Percentiles rank a stretch among this genome's conserved stretches.
These are phyloP conservation scores for Parauchenoglanis ngamensis DNA, from an alignment of 2,797 vertebrate genomes.

Conservation along the genomic window DNA sequence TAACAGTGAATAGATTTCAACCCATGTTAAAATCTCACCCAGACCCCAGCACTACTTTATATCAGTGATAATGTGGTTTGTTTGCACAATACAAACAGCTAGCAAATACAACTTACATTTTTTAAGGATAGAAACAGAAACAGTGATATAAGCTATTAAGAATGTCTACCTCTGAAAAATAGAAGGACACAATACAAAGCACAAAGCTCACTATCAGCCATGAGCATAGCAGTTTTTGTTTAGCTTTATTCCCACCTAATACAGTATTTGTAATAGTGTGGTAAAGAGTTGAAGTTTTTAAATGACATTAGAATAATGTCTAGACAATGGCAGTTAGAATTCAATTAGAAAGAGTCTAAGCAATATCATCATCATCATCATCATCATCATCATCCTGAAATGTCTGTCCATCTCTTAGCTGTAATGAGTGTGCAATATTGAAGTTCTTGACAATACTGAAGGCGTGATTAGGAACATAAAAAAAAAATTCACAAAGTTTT, in stretches of 20 bases:
- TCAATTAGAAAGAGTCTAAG: neutral
- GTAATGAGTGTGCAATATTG: conserved; percentile 2
- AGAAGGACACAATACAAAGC: conserved; percentile 5
- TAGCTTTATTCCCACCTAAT: neutral
- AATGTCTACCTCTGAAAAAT: neutral
- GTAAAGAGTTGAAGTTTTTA: neutral
- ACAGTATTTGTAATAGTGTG: neutral
- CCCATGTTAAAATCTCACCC: neutral
- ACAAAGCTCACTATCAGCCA: neutral
- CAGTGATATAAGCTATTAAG: neutral
- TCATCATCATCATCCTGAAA: neutral
- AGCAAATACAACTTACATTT: neutral
- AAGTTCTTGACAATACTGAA: neutral
- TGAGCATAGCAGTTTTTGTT: neutral
- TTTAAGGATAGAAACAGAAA: neutral
- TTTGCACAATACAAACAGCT: neutral
- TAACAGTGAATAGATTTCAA: neutral
- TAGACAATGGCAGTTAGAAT: neutral
- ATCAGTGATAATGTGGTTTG: neutral
- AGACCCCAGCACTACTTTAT: neutral
- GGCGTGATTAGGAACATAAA: neutral
- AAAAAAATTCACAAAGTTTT: neutral
- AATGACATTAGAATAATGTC: neutral
- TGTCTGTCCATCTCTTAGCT: neutral
- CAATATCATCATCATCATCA: neutral